These are phyloP conservation scores for Gastrophryne carolinensis DNA, from an alignment of 2,797 vertebrate genomes.

Conservation along the genomic window DNA sequence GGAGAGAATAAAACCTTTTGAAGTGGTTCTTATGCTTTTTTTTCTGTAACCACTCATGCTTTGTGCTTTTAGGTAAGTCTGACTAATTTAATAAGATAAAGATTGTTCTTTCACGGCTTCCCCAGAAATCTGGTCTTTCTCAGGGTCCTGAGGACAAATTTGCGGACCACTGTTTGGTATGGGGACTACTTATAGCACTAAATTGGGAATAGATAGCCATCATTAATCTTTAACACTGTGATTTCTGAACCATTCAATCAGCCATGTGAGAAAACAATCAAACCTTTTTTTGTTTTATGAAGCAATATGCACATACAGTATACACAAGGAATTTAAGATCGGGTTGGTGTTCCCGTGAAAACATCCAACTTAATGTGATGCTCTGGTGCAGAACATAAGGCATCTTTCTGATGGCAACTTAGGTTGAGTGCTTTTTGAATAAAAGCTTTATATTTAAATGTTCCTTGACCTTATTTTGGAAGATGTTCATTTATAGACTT, in stretches of 20 bases:
- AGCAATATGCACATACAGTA: conserved; percentile 45
- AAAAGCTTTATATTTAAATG: conserved; percentile 79
- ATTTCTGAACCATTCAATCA: conserved; percentile 55
- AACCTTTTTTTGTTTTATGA: conserved; percentile 18
- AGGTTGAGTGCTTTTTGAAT: conserved; percentile 76
- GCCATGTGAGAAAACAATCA: conserved; percentile 48
- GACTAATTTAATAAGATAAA: not conserved
- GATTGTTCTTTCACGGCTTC: conserved; percentile 20
- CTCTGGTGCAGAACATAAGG: conserved; percentile 48
- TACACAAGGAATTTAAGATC: conserved; percentile 29
- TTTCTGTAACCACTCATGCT: not conserved
- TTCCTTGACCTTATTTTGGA: conserved; percentile 80
- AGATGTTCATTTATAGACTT: conserved; percentile 81
- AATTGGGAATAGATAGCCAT: conserved; percentile 51
- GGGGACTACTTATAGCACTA: conserved; percentile 31
- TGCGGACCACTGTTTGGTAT: conserved; percentile 18
- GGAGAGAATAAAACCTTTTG: not conserved
- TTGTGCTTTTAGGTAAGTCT: conserved; percentile 9
- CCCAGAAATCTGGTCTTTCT: conserved; percentile 10
- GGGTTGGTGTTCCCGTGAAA: conserved; percentile 11
- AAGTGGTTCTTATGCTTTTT: conserved; percentile 1
- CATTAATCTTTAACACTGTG: conserved; percentile 36
- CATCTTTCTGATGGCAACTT: conserved; percentile 80
- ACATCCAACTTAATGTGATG: conserved; percentile 1
- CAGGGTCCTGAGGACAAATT: conserved; percentile 18